A percentile compares a stretch with the other conserved stretches of the same genome.
These are phyloP conservation scores for Amphipyra berbera DNA, from an alignment of 2,888 invertebrate species.

Conservation along the genomic window DNA sequence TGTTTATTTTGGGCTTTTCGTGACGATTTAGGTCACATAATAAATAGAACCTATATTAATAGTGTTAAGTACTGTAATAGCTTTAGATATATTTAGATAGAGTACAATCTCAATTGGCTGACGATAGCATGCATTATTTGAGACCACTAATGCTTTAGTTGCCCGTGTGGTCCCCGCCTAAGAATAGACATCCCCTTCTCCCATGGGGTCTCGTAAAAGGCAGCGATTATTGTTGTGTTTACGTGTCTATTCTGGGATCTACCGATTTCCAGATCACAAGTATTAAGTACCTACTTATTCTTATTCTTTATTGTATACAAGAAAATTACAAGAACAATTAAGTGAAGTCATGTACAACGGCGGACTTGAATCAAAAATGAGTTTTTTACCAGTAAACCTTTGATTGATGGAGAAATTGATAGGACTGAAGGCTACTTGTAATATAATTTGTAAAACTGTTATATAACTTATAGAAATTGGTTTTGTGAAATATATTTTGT, in stretches of 20 bases:
- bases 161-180: slow-evolving; percentile 8
- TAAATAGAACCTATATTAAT: background rate
- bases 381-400: too few species aligned
- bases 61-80: slow-evolving; percentile 2
- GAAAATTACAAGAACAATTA: too few species aligned
- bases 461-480: too few species aligned
- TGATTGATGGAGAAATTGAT: too few species aligned
- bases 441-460: too few species aligned
- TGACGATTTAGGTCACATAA: slow-evolving; percentile 6
- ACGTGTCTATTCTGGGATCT: background rate
- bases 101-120: slow-evolving; percentile 1
- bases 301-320: too few species aligned
- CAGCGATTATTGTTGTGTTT: background rate
- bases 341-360: too few species aligned
- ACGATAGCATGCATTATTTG: slow-evolving; percentile 32
- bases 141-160: slow-evolving; percentile 15
- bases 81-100: slow-evolving; percentile 2
- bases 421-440: too few species aligned
- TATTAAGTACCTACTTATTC: background rate
- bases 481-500: too few species aligned
- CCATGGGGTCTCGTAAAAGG: background rate
- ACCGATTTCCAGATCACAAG: background rate
- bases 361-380: too few species aligned
- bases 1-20: slow-evolving; percentile 29
- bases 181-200: slow-evolving; percentile 16